Conservation (phyloP, 2,797 vertebrate species). For the Pagetopsis macropterus region DNA sequence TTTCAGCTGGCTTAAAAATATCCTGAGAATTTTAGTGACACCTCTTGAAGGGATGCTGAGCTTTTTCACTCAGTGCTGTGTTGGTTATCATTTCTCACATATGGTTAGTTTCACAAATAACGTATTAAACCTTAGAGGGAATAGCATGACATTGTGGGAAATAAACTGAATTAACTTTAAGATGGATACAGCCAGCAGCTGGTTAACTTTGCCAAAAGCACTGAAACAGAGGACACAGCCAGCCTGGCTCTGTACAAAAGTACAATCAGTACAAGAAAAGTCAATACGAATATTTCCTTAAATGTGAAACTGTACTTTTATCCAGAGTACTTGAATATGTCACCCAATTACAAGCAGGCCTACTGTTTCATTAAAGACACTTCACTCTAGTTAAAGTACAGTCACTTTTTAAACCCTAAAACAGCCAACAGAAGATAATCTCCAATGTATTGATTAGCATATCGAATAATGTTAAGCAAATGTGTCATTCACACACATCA, state of each 20-base stretch:
- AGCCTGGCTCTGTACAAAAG: no score
- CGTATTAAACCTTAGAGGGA: conserved; percentile 2
- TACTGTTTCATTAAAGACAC: no score
- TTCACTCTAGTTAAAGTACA: no score
- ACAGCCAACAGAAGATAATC: no score
- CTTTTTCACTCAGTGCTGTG: conserved; percentile 42
- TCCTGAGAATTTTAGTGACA: conserved; percentile 59
- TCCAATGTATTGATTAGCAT: no score
- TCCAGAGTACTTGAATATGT: no score
- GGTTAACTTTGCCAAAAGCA: conserved; percentile 6
- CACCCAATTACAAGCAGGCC: no score
- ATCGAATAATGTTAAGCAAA: no score
- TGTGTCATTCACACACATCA: not conserved
- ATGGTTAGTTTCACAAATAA: conserved; percentile 21
- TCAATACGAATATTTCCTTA: no score
- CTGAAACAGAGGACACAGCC: not conserved
- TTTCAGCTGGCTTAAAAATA: conserved; percentile 75
- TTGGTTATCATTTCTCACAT: conserved; percentile 22
- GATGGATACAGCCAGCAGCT: not conserved
- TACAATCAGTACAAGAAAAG: no score
- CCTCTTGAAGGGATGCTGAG: conserved; percentile 36
- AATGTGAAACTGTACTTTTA: no score
- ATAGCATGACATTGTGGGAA: not conserved
- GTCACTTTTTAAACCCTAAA: no score
- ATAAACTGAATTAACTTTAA: not conserved